phyloP scores from a whole-genome alignment of 2,797 vertebrate species.

The Takifugu ocellatus region DNA sequence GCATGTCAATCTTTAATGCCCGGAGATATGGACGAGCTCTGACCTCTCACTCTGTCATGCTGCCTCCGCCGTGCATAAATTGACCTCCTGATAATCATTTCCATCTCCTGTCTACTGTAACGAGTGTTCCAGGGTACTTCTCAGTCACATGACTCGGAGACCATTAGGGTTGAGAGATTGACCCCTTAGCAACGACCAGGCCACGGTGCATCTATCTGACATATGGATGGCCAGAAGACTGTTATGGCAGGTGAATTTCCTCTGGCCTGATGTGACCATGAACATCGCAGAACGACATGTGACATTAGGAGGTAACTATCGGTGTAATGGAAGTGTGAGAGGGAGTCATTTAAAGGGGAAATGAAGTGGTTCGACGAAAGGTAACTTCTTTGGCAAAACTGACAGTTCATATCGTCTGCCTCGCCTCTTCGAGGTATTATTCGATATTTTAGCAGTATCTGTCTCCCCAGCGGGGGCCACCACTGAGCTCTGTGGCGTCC shows the following conservation, averaged over 20 bases:
- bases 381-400: slow-evolving; percentile 9
- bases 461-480: not conserved
- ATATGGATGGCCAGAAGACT: slow-evolving; percentile 64
- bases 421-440: slow-evolving; percentile 1
- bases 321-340: slow-evolving; percentile 59
- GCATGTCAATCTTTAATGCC: slow-evolving; percentile 77
- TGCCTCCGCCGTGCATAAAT: slow-evolving; percentile 72
- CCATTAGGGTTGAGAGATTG: slow-evolving; percentile 75
- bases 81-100: slow-evolving; percentile 77
- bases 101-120: slow-evolving; percentile 70
- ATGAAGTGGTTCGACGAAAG: slow-evolving; percentile 20
- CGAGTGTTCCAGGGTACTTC: slow-evolving; percentile 64
- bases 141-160: slow-evolving; percentile 66
- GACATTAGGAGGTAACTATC: slow-evolving; percentile 55
- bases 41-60: slow-evolving; percentile 71
- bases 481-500: slow-evolving; percentile 30
- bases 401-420: not conserved
- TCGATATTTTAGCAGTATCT: slow-evolving; percentile 16
- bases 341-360: slow-evolving; percentile 47
- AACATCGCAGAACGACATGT: slow-evolving; percentile 57
- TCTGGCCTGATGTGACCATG: slow-evolving; percentile 59
- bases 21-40: slow-evolving; percentile 71
- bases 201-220: slow-evolving; percentile 61
- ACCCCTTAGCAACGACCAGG: slow-evolving; percentile 58
- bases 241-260: slow-evolving; percentile 66